Base-by-base conservation (phyloP, 53 echinoderm and acorn worm species). In the Glandiceps talaboti region DNA sequence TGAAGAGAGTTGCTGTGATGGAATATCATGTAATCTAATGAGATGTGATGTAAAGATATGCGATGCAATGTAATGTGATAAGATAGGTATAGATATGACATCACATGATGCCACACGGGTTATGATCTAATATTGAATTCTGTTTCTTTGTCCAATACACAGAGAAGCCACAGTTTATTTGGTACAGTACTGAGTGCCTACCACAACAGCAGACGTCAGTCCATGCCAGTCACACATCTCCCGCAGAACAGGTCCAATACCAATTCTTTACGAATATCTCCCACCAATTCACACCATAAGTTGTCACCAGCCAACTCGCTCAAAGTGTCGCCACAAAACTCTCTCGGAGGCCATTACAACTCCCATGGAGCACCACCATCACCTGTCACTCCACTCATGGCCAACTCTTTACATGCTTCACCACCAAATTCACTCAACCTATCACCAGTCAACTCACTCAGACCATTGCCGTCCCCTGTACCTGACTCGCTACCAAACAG, bases 131-230 rank as follows among this genome's bases (percentile, higher is more conserved):
- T n/a, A n/a, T n/a, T n/a, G n/a, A n/a, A n/a, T n/a, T n/a, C n/a
- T n/a, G n/a, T n/a, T n/a, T n/a, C n/a, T n/a, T n/a, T n/a, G n/a
- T n/a, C n/a, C n/a, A n/a, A n/a, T 27, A 77, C 30, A 81, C 94
- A 99, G 99, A 84, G 99, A 77, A 99, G 99, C 74, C 99, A 99
- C 79, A 91, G 91, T 1, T 81, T 99, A 10, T 99, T 99, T 85
- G 99, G 99, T 30, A 99, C 90, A n/a, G 94, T 99, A 76, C 91
- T 94, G 30, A 89, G 93, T 83, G 94, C 91, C 83, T 94, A 91
- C 78, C 93, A 93, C 84, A 94, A 87, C 76, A 45, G 64, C 20
- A 86, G 99, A 20, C 93, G 99, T 27, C 99, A 89, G 89, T 99
- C 99, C 0, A 85, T 89, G 31, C 99, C 99, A 14, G 73, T 30